Evolutionary conservation across 2,888 invertebrate species (phyloP).

Genomic region (Neria commutata): DNA sequence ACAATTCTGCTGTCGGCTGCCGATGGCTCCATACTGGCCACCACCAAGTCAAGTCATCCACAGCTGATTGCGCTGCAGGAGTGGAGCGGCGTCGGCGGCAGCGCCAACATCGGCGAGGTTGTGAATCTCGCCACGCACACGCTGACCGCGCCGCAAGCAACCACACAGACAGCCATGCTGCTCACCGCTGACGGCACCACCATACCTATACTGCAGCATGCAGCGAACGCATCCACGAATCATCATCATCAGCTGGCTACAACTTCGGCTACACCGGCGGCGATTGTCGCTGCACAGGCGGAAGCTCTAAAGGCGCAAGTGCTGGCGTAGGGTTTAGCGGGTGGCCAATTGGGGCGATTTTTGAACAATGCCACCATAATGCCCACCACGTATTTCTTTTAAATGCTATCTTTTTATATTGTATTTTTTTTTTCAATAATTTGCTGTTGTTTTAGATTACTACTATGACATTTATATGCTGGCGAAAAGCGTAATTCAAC

Average conservation of each 20-base stretch:
- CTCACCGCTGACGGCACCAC: constrained; percentile 49
- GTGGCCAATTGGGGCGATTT: constrained; percentile 60
- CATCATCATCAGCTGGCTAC: constrained; percentile 27
- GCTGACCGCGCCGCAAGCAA: background rate
- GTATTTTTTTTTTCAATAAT: too few species aligned
- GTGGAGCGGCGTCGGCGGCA: constrained; percentile 34
- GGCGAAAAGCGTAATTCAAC: too few species aligned
- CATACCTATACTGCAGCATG: constrained; percentile 46
- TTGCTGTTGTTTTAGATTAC: too few species aligned
- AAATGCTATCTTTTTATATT: constrained; percentile 26
- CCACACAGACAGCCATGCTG: constrained; percentile 47
- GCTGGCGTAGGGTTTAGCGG: constrained; percentile 55
- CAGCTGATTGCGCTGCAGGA: constrained; percentile 51
- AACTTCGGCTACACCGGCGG: constrained; percentile 37
- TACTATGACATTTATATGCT: too few species aligned
- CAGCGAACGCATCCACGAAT: constrained; percentile 13
- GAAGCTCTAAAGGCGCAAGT: constrained; percentile 44
- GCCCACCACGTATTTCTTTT: constrained; percentile 57
- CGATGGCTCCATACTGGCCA: constrained; percentile 50
- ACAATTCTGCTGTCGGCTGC: constrained; percentile 53
- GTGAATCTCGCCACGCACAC: background rate
- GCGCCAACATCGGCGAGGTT: constrained; percentile 21
- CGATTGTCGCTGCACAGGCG: constrained; percentile 34
- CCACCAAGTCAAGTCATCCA: constrained; percentile 47
- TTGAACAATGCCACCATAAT: constrained; percentile 56